A percentile compares a stretch with the other conserved stretches of the same genome.
Evolutionary conservation across 2,797 vertebrate genomes (phyloP).

Genomic region (Parauchenoglanis ngamensis): DNA sequence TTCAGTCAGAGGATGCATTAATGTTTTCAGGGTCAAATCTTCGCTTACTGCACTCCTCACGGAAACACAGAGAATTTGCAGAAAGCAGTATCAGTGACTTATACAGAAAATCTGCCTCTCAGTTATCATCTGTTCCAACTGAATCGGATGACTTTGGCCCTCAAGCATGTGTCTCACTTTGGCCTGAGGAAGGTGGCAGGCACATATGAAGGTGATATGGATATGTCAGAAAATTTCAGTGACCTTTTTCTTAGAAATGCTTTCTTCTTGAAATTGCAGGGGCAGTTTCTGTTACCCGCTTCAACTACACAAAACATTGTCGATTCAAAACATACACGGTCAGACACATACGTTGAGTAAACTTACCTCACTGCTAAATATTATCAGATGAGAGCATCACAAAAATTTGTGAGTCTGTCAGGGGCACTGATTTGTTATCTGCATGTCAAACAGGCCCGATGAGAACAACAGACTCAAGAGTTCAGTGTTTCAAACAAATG

Average conservation of each 20-base stretch:
- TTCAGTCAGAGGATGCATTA: neutral
- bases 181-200: neutral
- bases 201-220: neutral
- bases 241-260: too few relatives aligned
- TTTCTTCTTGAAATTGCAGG: neutral
- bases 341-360: neutral
- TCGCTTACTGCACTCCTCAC: neutral
- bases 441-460: conserved; percentile 15
- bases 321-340: neutral
- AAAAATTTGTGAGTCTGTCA: conserved; percentile 22
- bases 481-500: too few relatives aligned
- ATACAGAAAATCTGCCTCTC: neutral
- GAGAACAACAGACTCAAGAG: neutral
- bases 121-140: neutral
- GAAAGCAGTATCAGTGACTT: neutral
- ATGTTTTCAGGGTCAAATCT: neutral
- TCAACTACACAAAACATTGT: neutral
- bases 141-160: neutral
- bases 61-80: neutral
- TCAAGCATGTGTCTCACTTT: too few relatives aligned
- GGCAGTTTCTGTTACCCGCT: neutral
- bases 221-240: neutral
- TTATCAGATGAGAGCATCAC: conserved; percentile 10
- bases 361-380: neutral
- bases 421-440: neutral